These are phyloP conservation scores for Amphipyra berbera DNA, from an alignment of 2,888 invertebrate genomes.

Conservation along the genomic window DNA sequence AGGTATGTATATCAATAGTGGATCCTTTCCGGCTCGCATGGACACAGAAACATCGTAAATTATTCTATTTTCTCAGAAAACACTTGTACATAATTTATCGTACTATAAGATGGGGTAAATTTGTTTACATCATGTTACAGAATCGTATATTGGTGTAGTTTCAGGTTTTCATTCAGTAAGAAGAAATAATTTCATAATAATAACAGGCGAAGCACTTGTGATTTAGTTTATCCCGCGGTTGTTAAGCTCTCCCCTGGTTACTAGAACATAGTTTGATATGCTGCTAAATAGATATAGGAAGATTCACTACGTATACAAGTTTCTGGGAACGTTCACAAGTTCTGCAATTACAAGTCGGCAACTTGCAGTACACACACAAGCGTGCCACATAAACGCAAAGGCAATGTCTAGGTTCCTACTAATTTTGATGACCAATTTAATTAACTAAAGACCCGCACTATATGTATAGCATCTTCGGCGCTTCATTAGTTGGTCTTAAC, in stretches of 20 bases:
- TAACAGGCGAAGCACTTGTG: conserved; percentile 21
- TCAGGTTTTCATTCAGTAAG: conserved; percentile 3
- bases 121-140: conserved; percentile 2
- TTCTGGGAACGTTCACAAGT: conserved; percentile 48
- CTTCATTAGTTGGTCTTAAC: conserved; percentile 8
- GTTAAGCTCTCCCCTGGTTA: conserved; percentile 32
- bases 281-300: conserved; percentile 46
- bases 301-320: conserved; percentile 41
- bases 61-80: conserved; percentile 19
- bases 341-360: conserved; percentile 53
- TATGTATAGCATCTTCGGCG: not conserved
- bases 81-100: conserved; percentile 7
- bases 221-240: conserved; percentile 38
- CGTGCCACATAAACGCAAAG: conserved; percentile 22
- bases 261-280: conserved; percentile 44
- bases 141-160: conserved; percentile 5
- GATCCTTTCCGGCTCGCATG: conserved; percentile 7
- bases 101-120: not conserved
- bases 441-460: conserved; percentile 1
- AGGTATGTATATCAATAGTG: conserved; percentile 15
- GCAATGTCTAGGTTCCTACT: conserved; percentile 11
- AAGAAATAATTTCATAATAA: conserved; percentile 29
- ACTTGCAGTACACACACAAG: conserved; percentile 37
- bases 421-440: conserved; percentile 26
- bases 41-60: conserved; percentile 22